Conservation (phyloP, 2,888 invertebrate genomes). For the Monochamus alternatus region DNA sequence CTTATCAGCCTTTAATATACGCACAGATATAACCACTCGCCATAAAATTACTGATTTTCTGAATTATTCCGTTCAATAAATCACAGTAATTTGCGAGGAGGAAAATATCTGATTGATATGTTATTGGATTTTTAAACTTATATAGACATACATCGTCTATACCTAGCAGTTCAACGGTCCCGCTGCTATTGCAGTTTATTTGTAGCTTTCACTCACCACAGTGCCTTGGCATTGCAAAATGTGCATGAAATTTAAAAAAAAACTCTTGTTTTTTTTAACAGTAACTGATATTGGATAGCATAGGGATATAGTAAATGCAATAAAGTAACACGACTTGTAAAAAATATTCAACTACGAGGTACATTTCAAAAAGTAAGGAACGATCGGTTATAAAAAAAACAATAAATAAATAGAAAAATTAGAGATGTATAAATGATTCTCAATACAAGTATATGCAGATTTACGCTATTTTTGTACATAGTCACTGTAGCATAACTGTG, state of each 20-base stretch:
- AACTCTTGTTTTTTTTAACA: too few species aligned
- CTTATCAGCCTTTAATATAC: neutral
- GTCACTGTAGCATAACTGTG: too few species aligned
- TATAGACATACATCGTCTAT: conserved; percentile 14
- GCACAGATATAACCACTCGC: neutral
- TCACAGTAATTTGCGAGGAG: neutral
- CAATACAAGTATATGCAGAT: too few species aligned
- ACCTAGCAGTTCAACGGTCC: conserved; percentile 25
- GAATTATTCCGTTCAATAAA: conserved; percentile 17
- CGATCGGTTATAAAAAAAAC: too few species aligned
- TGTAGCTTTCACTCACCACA: conserved; percentile 18
- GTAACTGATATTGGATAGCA: too few species aligned
- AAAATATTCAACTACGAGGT: too few species aligned
- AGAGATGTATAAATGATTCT: too few species aligned
- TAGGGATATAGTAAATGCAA: too few species aligned
- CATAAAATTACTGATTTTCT: conserved; percentile 4
- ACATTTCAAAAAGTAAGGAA: too few species aligned
- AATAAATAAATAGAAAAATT: too few species aligned
- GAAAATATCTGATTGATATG: conserved; percentile 28
- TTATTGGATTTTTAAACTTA: conserved; percentile 29
- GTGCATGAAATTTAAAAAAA: neutral
- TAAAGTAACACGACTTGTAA: too few species aligned
- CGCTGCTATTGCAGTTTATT: conserved; percentile 14
- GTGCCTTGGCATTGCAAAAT: neutral
- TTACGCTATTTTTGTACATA: too few species aligned